Evolutionary conservation across 2,113 vertebrate species (phyloP), one percentile per base, ranked within the genome.

Genomic region (Apteryx mantelli): DNA sequence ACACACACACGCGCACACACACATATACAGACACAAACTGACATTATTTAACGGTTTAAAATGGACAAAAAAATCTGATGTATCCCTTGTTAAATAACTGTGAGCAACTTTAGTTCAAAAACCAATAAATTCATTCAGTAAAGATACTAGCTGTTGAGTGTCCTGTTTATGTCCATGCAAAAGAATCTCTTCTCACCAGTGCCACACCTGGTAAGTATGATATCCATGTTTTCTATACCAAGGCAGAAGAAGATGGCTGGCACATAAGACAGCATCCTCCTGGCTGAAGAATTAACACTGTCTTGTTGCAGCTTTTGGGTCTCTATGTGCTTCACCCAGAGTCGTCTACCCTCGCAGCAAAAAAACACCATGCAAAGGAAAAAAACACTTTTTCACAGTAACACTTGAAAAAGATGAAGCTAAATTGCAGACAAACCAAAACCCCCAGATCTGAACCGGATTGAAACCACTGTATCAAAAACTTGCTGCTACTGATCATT

Each of bases 71-170:
- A 98, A 98, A 97, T 96, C 97, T 97, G 94, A 98, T 99, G 99
- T 99, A 99, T 98, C 98, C 98, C 98, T 98, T 99, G 98, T 99
- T 98, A 98, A 97, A 99, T 98, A 99, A 99, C 99, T 99, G 99
- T 99, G 99, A 99, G 99, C 99, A 98, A 98, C 98, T 98, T 98
- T 98, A 99, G 98, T 99, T 98, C 99, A 98, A 97, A 97, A 98
- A 99, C 98, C 98, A 99, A 99, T 99, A 99, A 99, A 99, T 98
- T 99, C 98, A 98, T 99, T 99, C 98, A 98, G 98, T 99, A 97
- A 98, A 98, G 97, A 97, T 98, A 98, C 90, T 65, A 79, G 91
- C 97, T 90, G 91, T 94, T 19, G 80, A 82, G 97, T 98, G 97
- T 96, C 93, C 95, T 96, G 8, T 98, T 97, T 97, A 77, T 96